Conservation (phyloP, 2,797 vertebrate genomes). For the Semaprochilodus insignis region DNA sequence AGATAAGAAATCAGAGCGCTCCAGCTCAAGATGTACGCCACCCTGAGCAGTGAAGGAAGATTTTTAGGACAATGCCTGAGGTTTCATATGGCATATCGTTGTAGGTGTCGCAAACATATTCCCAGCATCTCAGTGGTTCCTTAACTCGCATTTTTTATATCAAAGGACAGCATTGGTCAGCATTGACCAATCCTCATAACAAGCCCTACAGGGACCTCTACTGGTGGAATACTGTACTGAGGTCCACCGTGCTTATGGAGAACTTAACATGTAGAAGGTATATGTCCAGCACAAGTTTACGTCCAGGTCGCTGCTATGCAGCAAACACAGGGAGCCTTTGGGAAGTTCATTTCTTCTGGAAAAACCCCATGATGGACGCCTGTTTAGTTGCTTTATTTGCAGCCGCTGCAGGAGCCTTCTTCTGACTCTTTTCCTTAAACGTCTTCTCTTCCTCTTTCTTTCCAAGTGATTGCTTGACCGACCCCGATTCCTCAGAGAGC, state of each 20-base stretch:
- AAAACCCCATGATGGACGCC: conserved; percentile 93
- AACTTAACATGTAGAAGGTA: neutral
- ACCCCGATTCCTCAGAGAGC: conserved; percentile 51
- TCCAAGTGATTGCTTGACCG: conserved; percentile 53
- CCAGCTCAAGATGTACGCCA: neutral
- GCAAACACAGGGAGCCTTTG: neutral
- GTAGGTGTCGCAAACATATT: neutral
- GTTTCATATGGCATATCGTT: neutral
- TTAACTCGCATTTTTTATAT: neutral
- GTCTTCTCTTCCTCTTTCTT: conserved; percentile 77
- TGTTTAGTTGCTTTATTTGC: conserved; percentile 85
- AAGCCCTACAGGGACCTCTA: conserved; percentile 29
- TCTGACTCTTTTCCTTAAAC: conserved; percentile 77
- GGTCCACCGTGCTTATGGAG: neutral
- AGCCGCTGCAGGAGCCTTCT: conserved; percentile 72
- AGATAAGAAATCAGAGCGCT: neutral
- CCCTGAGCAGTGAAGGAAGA: neutral
- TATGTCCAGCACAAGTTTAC: neutral
- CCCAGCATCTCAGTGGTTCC: conserved; percentile 1
- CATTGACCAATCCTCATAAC: neutral
- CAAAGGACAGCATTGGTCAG: conserved; percentile 3
- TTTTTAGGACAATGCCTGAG: neutral
- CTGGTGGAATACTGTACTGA: conserved; percentile 27
- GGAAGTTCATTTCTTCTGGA: conserved; percentile 88
- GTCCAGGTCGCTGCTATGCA: neutral